Conservation (phyloP, 2,888 invertebrate genomes). For the Bursaphelenchus okinawaensis region DNA sequence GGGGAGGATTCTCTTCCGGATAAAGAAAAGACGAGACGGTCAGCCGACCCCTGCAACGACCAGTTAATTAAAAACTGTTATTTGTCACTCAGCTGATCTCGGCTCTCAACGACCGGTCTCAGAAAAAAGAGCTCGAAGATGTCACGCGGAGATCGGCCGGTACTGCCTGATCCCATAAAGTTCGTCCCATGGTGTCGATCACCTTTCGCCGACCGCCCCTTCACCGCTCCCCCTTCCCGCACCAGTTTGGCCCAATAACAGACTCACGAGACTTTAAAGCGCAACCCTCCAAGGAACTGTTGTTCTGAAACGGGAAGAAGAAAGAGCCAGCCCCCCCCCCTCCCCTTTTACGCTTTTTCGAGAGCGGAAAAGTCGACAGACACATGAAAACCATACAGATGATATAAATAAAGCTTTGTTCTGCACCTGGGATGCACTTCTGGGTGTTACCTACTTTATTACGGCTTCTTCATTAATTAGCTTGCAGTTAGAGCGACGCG, state of each 20-base stretch:
- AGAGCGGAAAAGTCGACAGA: background rate
- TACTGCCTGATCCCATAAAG: background rate
- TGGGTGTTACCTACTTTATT: too few relatives aligned
- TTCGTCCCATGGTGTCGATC: background rate
- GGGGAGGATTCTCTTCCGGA: background rate
- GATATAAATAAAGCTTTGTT: background rate
- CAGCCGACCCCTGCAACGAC: background rate
- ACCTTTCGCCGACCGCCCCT: background rate
- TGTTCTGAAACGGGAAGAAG: background rate
- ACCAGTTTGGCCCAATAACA: background rate
- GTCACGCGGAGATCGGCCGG: background rate
- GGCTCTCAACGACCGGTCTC: background rate
- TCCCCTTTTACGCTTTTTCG: background rate
- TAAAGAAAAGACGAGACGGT: background rate
- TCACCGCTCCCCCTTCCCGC: background rate
- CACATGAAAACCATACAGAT: background rate
- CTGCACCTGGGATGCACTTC: background rate
- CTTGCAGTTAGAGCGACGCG: too few relatives aligned
- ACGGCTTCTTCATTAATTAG: too few relatives aligned
- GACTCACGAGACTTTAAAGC: background rate
- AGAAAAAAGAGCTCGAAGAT: background rate
- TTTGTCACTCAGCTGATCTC: background rate
- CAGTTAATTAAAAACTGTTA: background rate
- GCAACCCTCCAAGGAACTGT: background rate
- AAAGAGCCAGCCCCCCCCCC: background rate